Percentiles rank a stretch among this genome's conserved stretches.
Conservation (phyloP, 2,113 vertebrate genomes). For the Lates calcarifer region DNA sequence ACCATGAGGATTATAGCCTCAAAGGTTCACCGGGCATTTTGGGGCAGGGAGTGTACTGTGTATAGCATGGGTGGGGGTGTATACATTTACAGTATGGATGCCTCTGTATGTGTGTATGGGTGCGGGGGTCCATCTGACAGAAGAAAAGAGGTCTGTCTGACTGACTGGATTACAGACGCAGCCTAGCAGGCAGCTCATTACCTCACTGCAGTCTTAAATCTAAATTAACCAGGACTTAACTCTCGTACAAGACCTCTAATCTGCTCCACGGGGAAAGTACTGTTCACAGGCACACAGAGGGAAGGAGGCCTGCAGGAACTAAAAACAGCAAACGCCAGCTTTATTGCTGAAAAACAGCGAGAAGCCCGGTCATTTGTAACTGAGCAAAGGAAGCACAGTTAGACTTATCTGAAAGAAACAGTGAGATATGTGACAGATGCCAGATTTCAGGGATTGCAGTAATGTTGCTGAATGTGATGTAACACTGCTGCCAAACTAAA, state of each 20-base stretch:
- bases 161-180: conserved; percentile 78
- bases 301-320: conserved; percentile 55
- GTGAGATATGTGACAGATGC: conserved; percentile 5
- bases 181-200: conserved; percentile 80
- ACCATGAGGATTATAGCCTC: conserved; percentile 47
- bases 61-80: conserved; percentile 30
- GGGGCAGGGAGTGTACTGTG: conserved; percentile 32
- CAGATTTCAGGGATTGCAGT: conserved; percentile 25
- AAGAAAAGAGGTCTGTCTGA: conserved; percentile 59
- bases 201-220: conserved; percentile 81
- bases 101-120: conserved; percentile 37
- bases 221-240: conserved; percentile 83
- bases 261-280: conserved; percentile 78
- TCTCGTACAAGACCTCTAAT: conserved; percentile 80
- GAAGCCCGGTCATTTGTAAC: conserved; percentile 53
- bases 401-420: conserved; percentile 29
- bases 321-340: conserved; percentile 70
- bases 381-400: conserved; percentile 29
- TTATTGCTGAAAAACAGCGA: conserved; percentile 43
- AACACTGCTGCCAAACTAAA: conserved; percentile 8
- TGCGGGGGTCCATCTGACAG: conserved; percentile 59
- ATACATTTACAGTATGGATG: conserved; percentile 41
- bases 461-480: conserved; percentile 7
- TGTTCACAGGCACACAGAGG: conserved; percentile 49
- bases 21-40: conserved; percentile 21